These are phyloP conservation scores for Rhyacichthys aspro DNA, from an alignment of 2,797 vertebrate genomes.

Conservation along the genomic window DNA sequence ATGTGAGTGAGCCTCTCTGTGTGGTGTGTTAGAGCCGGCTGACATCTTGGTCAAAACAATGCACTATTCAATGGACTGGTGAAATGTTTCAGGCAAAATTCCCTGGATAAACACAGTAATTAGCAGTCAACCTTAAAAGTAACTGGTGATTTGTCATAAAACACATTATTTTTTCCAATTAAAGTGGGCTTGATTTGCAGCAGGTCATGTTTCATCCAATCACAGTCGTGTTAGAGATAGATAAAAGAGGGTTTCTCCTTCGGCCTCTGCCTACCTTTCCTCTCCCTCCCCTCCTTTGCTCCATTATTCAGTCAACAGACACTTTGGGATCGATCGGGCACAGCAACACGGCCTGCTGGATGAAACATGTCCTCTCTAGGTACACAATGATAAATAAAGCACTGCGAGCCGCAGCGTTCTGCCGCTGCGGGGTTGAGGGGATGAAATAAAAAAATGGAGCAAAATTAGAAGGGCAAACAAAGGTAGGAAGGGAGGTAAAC, in stretches of 20 bases:
- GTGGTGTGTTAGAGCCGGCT: slow-evolving; percentile 8
- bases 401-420: slow-evolving; percentile 64
- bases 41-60: slow-evolving; percentile 5
- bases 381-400: slow-evolving; percentile 86
- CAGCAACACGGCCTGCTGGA: slow-evolving; percentile 77
- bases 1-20: slow-evolving; percentile 17
- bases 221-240: slow-evolving; percentile 34
- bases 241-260: slow-evolving; percentile 34
- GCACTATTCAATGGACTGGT: neutral
- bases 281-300: slow-evolving; percentile 46
- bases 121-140: slow-evolving; percentile 16
- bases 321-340: slow-evolving; percentile 78
- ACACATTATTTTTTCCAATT: slow-evolving; percentile 21
- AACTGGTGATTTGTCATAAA: slow-evolving; percentile 7
- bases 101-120: slow-evolving; percentile 3
- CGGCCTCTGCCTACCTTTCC: slow-evolving; percentile 25
- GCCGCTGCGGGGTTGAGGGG: slow-evolving; percentile 57
- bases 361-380: slow-evolving; percentile 84
- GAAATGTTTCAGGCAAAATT: neutral
- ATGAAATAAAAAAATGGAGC: slow-evolving; percentile 32
- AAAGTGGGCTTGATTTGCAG: slow-evolving; percentile 39
- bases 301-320: slow-evolving; percentile 81
- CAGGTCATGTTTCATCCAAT: slow-evolving; percentile 37
- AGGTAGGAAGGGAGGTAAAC: slow-evolving; percentile 49
- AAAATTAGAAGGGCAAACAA: slow-evolving; percentile 66